Base-by-base conservation (phyloP, 2,888 invertebrate genomes). In the Spodoptera littoralis region DNA sequence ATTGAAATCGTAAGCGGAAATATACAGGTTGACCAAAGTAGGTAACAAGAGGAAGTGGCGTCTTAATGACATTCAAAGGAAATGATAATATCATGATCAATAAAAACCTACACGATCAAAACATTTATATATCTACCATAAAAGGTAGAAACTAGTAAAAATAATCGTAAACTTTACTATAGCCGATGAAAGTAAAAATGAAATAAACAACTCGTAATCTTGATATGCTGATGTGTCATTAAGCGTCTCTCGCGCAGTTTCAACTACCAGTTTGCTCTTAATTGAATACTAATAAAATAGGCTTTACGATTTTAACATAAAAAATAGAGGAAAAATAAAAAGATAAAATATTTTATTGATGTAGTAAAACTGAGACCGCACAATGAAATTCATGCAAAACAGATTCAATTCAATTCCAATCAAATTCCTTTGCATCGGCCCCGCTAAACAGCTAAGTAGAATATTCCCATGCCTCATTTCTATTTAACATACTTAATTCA, bases 401-500 rank as follows among this genome's bases (percentile, higher is more conserved):
- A 78, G 72, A 79, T 81, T 82, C 81, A 77, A 87, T 86, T 85
- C 79, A 82, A 82, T 78, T 81, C 79, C 82, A 80, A 83, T 84
- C 80, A 84, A 83, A 83, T 83, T 79, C 81, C 79, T 83, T 76
- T 74, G 75, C 75, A 65, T 75, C 60, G 61, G 70, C 52, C 36
- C 60, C 58, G 65, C 62, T 70, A 60, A 71, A 79, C 80, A 74
- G 74, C 80, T 79, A 78, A 83, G 77, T 76, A 83, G 82, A 87
- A 82, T 86, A 86, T 89, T 89, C 89, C 89, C 89, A 88, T 90
- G 88, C 82, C 82, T 88, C 87, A 89, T 88, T 88, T 87, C 87
- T 86, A 86, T 84, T 89, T 88, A 87, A 84, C 84, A 90, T 90
- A 87, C 86, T 87, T 87, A 88, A 89, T 89, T 89, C 88, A 88